phyloP scores from a whole-genome alignment of 2,888 invertebrate species.

The Coleophora deauratella region DNA sequence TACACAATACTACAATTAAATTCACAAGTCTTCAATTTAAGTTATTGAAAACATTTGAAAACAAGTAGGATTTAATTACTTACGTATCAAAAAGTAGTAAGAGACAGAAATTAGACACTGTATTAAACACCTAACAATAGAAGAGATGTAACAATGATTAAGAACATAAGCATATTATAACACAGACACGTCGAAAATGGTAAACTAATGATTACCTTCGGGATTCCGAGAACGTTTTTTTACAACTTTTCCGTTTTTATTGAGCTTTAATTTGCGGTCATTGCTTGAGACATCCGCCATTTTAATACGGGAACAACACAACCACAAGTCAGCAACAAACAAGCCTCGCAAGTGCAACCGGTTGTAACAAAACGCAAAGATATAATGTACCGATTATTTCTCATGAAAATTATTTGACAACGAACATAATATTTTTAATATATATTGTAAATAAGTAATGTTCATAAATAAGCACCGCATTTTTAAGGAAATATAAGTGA shows the following conservation, averaged over 20 bases:
- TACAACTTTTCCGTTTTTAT: slow-evolving; percentile 65
- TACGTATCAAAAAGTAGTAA: slow-evolving; percentile 60
- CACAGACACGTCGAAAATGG: slow-evolving; percentile 7
- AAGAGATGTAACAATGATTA: slow-evolving; percentile 10
- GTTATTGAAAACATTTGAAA: slow-evolving; percentile 5
- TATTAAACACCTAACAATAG: slow-evolving; percentile 25
- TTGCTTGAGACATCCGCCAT: slow-evolving; percentile 71
- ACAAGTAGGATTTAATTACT: slow-evolving; percentile 22
- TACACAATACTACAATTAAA: neutral
- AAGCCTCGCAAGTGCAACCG: neutral
- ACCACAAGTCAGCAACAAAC: slow-evolving; percentile 10
- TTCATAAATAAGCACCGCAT: too few relatives aligned
- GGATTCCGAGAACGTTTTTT: slow-evolving; percentile 66
- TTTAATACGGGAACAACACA: slow-evolving; percentile 45
- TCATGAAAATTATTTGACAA: too few relatives aligned
- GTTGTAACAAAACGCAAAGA: too few relatives aligned
- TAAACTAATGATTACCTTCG: slow-evolving; percentile 47
- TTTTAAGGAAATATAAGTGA: too few relatives aligned
- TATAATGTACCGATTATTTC: too few relatives aligned
- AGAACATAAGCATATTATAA: slow-evolving; percentile 8
- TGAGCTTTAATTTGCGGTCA: slow-evolving; percentile 65
- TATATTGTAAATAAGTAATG: too few relatives aligned
- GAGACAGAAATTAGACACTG: slow-evolving; percentile 45
- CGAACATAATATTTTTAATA: too few relatives aligned
- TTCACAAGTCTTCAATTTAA: neutral